A percentile compares a stretch with the other conserved stretches of the same genome.
These are phyloP conservation scores for Pristionchus entomophagus DNA, from an alignment of 2,888 invertebrate species.

Conservation along the genomic window DNA sequence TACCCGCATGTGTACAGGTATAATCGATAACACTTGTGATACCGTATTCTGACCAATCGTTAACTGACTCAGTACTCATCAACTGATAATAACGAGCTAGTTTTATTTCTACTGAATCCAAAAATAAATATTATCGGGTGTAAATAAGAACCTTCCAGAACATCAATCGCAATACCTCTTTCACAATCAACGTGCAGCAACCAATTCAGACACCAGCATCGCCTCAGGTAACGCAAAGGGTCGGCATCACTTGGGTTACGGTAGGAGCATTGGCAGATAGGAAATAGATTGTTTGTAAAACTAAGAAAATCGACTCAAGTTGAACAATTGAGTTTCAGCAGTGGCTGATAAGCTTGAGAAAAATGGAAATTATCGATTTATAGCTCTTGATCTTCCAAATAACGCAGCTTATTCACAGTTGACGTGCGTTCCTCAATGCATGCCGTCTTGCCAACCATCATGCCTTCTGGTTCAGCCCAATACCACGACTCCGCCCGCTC, in stretches of 20 bases:
- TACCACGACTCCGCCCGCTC: neutral
- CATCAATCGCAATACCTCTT: neutral
- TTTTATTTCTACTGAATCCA: neutral
- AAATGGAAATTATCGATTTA: too few relatives aligned
- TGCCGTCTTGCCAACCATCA: conserved; percentile 28
- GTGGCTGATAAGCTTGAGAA: neutral
- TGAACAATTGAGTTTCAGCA: neutral
- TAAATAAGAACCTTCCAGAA: neutral
- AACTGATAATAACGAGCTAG: neutral
- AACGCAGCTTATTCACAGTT: too few relatives aligned
- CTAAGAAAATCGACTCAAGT: too few relatives aligned
- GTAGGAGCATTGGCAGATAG: too few relatives aligned
- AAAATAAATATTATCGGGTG: neutral
- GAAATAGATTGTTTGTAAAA: too few relatives aligned
- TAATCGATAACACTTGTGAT: neutral
- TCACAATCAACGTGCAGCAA: conserved; percentile 29
- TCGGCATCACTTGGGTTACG: too few relatives aligned
- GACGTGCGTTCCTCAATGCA: conserved; percentile 20
- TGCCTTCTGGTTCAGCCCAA: neutral
- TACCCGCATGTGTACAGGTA: conserved; percentile 43
- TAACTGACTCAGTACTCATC: neutral
- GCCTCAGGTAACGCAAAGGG: neutral
- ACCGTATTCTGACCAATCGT: neutral
- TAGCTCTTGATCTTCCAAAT: too few relatives aligned
- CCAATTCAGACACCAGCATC: neutral